Conservation (phyloP, 2,797 vertebrate genomes). For the Sitta carolinensis region DNA sequence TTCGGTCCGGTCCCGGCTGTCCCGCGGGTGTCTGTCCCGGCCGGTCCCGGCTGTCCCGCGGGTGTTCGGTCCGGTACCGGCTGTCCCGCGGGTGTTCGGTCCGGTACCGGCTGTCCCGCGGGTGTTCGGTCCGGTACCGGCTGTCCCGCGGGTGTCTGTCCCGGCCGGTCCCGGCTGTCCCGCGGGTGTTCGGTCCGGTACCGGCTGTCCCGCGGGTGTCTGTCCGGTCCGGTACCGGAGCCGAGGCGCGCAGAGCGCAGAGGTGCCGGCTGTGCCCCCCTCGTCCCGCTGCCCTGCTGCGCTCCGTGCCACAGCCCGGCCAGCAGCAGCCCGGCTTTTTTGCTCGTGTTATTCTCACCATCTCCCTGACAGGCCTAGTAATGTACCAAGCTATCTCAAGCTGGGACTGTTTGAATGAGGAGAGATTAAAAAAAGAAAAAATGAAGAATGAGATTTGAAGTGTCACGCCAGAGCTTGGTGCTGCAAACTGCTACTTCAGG, state of each 20-base stretch:
- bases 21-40: too few relatives aligned
- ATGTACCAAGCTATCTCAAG: slow-evolving; percentile 23
- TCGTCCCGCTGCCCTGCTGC: background rate
- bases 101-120: too few relatives aligned
- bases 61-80: too few relatives aligned
- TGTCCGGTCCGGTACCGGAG: too few relatives aligned
- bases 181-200: too few relatives aligned
- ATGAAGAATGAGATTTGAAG: background rate
- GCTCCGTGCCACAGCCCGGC: background rate
- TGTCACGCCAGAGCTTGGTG: background rate
- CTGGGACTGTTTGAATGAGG: slow-evolving; percentile 15
- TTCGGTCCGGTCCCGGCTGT: too few relatives aligned
- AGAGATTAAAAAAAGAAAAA: background rate
- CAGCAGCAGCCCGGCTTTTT: background rate
- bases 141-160: too few relatives aligned
- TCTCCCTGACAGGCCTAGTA: slow-evolving; percentile 30
- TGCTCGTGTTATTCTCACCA: background rate
- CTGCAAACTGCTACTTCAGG: background rate
- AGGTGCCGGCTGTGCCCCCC: background rate
- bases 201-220: too few relatives aligned
- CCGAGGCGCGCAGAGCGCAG: background rate
- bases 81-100: too few relatives aligned
- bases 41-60: too few relatives aligned
- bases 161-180: too few relatives aligned
- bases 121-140: too few relatives aligned